Evolutionary conservation across 2,888 invertebrate genomes (phyloP).

Genomic region (Drosophila putrida): DNA sequence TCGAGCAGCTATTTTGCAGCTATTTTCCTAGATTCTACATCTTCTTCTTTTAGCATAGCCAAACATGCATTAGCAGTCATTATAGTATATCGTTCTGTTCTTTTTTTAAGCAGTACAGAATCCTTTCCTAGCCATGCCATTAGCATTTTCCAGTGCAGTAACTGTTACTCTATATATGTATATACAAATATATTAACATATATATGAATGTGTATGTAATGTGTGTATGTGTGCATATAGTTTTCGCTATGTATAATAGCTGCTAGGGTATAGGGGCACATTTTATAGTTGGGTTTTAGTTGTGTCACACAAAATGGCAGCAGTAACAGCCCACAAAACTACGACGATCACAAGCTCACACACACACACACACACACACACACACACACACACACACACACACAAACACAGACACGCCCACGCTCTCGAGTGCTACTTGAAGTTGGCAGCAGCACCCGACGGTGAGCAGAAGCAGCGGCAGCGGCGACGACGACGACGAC

Average conservation of each 20-base stretch:
- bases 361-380: conserved; percentile 35
- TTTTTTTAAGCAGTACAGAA: conserved; percentile 25
- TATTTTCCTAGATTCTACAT: not conserved
- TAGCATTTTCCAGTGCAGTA: conserved; percentile 22
- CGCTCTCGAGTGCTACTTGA: conserved; percentile 70
- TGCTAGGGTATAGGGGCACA: conserved; percentile 34
- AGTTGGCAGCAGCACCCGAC: conserved; percentile 51
- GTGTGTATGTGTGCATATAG: conserved; percentile 4
- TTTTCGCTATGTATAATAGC: conserved; percentile 11
- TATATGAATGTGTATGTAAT: conserved; percentile 3
- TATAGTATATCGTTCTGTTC: conserved; percentile 30
- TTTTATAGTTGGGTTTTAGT: conserved; percentile 62
- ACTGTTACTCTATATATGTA: conserved; percentile 23
- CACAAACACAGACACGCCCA: conserved; percentile 63
- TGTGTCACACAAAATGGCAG: conserved; percentile 77
- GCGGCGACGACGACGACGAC: not conserved
- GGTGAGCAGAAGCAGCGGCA: conserved; percentile 25
- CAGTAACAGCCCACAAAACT: conserved; percentile 76
- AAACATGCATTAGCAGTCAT: conserved; percentile 51
- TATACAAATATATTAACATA: conserved; percentile 1
- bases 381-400: conserved; percentile 31
- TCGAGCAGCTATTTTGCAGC: conserved; percentile 4
- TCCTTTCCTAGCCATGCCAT: conserved; percentile 15
- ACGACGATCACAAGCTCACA: conserved; percentile 52
- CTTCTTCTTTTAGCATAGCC: conserved; percentile 1